phyloP scores from a whole-genome alignment of 92 coral and sea anemone species.

The Ricordea florida region DNA sequence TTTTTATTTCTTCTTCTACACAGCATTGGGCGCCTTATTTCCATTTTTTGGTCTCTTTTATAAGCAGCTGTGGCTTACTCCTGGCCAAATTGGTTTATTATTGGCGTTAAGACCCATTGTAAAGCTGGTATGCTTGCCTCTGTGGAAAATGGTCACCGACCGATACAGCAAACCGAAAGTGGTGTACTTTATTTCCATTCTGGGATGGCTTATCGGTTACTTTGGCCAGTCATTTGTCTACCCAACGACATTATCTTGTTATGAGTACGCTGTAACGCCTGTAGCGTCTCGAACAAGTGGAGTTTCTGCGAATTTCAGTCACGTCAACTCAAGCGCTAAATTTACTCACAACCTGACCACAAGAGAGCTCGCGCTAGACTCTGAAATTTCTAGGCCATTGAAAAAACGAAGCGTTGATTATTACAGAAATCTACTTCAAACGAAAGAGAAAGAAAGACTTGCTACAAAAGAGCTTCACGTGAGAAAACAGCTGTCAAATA shows the following conservation, averaged over 20 bases:
- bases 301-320: no score
- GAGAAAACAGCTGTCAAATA: not conserved
- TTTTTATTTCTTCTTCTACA: conserved; percentile 87
- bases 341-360: conserved; percentile 5
- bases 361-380: not conserved
- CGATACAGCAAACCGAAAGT: conserved; percentile 76
- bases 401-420: not conserved
- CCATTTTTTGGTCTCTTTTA: conserved; percentile 85
- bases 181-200: conserved; percentile 84
- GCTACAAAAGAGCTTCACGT: not conserved
- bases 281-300: not conserved
- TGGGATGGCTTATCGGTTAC: conserved; percentile 89
- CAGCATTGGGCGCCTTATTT: conserved; percentile 80
- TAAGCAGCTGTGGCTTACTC: conserved; percentile 85
- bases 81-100: conserved; percentile 80
- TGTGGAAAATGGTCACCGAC: conserved; percentile 89
- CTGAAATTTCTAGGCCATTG: not conserved
- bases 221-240: conserved; percentile 81
- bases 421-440: not conserved
- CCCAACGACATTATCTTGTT: conserved; percentile 65
- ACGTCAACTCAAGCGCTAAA: not conserved
- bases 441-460: not conserved
- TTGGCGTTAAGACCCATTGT: conserved; percentile 85
- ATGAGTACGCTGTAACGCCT: not conserved
- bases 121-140: conserved; percentile 80